Conservation (phyloP, 2,113 vertebrate species). For the Gobiocypris rarus region DNA sequence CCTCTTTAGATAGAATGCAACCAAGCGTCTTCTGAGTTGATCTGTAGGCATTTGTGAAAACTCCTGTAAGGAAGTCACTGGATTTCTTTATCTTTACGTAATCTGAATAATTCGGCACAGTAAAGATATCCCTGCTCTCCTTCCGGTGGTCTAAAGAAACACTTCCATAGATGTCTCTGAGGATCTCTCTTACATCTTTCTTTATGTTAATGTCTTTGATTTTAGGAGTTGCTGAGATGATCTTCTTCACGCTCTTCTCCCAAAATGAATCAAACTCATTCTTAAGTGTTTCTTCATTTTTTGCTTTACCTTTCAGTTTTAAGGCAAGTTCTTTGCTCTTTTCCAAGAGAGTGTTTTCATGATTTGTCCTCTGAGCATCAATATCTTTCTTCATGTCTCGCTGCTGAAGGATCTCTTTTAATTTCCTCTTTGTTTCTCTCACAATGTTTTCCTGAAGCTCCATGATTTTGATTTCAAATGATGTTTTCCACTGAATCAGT, state of each 20-base stretch:
- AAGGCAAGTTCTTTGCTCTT: background rate
- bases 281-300: background rate
- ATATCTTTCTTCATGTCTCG: background rate
- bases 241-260: background rate
- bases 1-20: background rate
- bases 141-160: too few species aligned
- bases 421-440: background rate
- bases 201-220: background rate
- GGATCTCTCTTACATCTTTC: background rate
- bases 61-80: background rate
- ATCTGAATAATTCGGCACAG: background rate
- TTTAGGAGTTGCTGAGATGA: background rate
- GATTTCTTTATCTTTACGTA: background rate
- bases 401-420: background rate
- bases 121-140: background rate
- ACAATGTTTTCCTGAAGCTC: background rate
- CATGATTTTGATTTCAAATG: constrained; percentile 35
- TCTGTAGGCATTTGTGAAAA: background rate
- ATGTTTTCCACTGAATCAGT: constrained; percentile 39
- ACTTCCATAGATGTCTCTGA: background rate
- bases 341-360: constrained; percentile 19
- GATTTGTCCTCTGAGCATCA: background rate
- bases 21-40: background rate
- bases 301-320: background rate
- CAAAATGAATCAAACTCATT: constrained; percentile 4